Evolutionary conservation across 2,888 invertebrate species (phyloP).

Genomic region (Metopia argyrocephala): DNA sequence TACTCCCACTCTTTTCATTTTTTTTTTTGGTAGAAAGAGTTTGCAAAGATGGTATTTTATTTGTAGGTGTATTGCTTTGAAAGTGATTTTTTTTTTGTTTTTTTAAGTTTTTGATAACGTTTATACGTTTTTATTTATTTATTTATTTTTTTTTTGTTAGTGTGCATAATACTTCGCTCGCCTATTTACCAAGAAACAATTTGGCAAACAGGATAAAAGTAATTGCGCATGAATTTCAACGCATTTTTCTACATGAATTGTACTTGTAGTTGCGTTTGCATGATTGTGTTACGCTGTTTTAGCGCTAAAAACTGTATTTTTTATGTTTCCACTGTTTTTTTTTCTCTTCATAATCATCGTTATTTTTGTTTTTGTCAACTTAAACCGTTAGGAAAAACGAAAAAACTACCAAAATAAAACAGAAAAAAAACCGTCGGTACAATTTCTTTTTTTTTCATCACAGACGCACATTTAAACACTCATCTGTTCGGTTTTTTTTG

Average conservation of each 20-base stretch:
- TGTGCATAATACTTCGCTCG: slow-evolving; percentile 25
- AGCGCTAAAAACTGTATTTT: neutral
- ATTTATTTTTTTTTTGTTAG: neutral
- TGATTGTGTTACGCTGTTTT: slow-evolving; percentile 1
- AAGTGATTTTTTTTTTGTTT: slow-evolving; percentile 31
- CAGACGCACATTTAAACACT: slow-evolving; percentile 35
- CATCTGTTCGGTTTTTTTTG: neutral
- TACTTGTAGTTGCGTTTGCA: slow-evolving; percentile 31
- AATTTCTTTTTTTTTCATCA: neutral
- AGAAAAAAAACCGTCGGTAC: neutral
- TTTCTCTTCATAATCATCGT: neutral
- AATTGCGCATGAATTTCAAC: slow-evolving; percentile 79
- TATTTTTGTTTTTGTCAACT: slow-evolving; percentile 17
- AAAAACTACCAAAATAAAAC: neutral
- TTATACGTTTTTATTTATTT: slow-evolving; percentile 2
- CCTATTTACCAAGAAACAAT: slow-evolving; percentile 73
- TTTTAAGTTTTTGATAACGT: neutral
- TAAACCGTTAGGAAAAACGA: neutral
- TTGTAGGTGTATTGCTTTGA: slow-evolving; percentile 2
- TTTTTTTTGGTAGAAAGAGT: too few relatives aligned
- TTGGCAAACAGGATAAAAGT: slow-evolving; percentile 78
- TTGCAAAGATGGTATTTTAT: neutral
- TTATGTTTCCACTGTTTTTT: neutral
- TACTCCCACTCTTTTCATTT: neutral
- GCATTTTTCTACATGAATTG: slow-evolving; percentile 71